Percentiles rank a stretch among this genome's conserved stretches.
Conservation (phyloP, 2,113 vertebrate species). For the Vulpes ferrilata region DNA sequence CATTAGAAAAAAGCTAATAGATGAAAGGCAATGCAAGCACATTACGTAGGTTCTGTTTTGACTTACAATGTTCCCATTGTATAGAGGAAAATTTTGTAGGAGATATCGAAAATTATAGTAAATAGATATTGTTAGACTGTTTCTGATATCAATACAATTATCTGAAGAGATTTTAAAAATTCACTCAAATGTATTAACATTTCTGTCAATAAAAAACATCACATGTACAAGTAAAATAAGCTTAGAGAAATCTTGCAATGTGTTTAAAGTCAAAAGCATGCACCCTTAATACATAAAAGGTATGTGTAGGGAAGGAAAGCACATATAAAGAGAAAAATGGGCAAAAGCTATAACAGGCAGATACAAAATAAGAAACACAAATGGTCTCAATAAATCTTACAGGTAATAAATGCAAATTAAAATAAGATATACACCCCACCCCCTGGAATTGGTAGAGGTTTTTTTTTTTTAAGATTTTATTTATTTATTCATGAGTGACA, state of each 20-base stretch:
- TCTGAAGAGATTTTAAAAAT: background rate
- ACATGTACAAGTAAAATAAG: background rate
- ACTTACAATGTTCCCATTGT: background rate
- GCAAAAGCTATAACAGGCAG: background rate
- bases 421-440: background rate
- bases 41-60: background rate
- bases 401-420: background rate
- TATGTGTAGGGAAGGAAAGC: accelerated
- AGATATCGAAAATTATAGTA: background rate
- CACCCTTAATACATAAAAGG: background rate
- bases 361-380: background rate
- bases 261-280: background rate
- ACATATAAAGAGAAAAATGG: background rate
- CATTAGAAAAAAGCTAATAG: background rate
- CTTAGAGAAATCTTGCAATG: background rate
- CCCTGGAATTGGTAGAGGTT: background rate
- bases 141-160: conserved; percentile 8
- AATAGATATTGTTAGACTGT: background rate
- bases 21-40: background rate
- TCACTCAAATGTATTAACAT: background rate
- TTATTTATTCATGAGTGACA: too few relatives aligned
- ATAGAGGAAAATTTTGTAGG: background rate
- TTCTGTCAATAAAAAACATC: background rate
- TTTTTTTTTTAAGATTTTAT: background rate
- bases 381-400: background rate